Evolutionary conservation across 2,797 vertebrate species (phyloP).

Genomic region (Aldrovandia affinis): DNA sequence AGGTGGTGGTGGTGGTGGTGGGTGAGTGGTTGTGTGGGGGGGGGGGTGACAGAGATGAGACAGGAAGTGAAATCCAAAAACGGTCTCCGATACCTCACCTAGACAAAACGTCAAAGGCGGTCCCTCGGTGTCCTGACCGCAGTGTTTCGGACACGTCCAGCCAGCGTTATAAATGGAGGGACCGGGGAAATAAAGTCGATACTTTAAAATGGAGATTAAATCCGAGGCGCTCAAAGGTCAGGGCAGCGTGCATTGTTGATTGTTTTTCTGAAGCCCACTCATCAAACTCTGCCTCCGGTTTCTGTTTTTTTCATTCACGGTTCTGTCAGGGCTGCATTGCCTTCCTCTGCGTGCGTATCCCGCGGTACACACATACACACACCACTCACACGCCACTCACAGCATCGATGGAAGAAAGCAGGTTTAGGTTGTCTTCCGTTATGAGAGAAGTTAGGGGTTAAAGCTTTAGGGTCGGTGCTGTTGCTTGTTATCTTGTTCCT

Average conservation of each 20-base stretch:
- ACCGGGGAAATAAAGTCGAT: conserved; percentile 68
- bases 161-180: conserved; percentile 68
- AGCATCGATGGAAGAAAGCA: no score
- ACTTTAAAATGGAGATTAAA: conserved; percentile 71
- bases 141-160: conserved; percentile 57
- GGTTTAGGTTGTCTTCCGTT: no score
- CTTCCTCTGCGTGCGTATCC: no score
- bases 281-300: conserved; percentile 59
- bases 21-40: neutral
- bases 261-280: conserved; percentile 70
- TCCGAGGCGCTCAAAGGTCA: conserved; percentile 70
- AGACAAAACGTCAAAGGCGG: neutral
- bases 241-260: conserved; percentile 67
- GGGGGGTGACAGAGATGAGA: neutral
- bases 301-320: neutral
- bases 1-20: neutral
- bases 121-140: conserved; percentile 50
- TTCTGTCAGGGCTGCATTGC: neutral
- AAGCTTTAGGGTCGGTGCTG: no score
- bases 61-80: neutral
- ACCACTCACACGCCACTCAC: no score
- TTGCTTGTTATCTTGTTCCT: no score
- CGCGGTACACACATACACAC: no score
- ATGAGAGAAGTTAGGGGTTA: no score
- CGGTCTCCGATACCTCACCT: neutral